Percentiles rank a stretch among this genome's conserved stretches.
phyloP scores from a whole-genome alignment of 1,140 invertebrate genomes.

The Drosophila hydei region DNA sequence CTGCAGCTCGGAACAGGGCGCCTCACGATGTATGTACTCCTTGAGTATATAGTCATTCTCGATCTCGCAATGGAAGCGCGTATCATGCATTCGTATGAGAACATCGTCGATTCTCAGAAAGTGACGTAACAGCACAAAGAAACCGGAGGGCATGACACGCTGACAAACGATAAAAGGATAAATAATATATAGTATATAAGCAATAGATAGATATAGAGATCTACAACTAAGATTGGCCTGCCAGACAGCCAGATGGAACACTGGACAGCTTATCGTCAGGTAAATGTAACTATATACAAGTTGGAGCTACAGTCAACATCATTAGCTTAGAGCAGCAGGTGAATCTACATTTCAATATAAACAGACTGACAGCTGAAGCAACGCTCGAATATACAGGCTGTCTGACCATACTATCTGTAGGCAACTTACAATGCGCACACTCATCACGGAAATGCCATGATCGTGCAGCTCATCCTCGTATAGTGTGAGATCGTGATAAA shows the following conservation, averaged over 20 bases:
- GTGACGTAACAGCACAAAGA: conserved; percentile 95
- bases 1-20: conserved; percentile 83
- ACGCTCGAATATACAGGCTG: too few relatives aligned
- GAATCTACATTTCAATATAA: too few relatives aligned
- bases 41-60: conserved; percentile 90
- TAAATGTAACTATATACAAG: too few relatives aligned
- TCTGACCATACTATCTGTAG: too few relatives aligned
- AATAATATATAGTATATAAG: too few relatives aligned
- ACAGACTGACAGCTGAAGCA: too few relatives aligned
- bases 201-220: too few relatives aligned
- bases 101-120: conserved; percentile 98
- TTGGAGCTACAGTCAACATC: too few relatives aligned
- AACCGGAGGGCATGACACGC: conserved; percentile 97
- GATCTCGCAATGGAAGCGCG: conserved; percentile 94
- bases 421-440: conserved; percentile 98
- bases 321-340: too few relatives aligned
- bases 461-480: conserved; percentile 99
- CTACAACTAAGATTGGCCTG: too few relatives aligned
- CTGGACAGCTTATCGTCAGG: too few relatives aligned
- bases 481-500: conserved; percentile 96
- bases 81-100: conserved; percentile 95
- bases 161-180: conserved; percentile 73
- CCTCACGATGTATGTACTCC: conserved; percentile 91
- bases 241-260: too few relatives aligned
- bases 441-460: conserved; percentile 95